Base-by-base conservation (phyloP, 1,140 invertebrate species). In the Orussus abietinus region DNA sequence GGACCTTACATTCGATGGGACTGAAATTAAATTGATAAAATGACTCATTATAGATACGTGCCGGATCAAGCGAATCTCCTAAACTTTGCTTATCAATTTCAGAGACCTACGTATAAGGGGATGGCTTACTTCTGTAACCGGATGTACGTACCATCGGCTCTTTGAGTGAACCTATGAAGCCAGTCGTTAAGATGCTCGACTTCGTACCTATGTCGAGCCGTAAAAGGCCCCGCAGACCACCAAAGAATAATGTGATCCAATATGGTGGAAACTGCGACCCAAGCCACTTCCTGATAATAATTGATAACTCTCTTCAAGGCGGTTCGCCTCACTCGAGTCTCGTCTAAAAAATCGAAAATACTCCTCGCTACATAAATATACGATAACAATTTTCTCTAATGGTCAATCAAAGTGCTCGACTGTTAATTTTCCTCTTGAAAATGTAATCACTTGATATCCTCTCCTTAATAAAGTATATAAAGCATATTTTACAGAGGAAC, bases 211-310 rank as follows among this genome's bases (percentile, higher is more conserved):
- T 72, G 75, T 62, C 78, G 77, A 22, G 76, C 77, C 12, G 82
- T 80, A 4, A 86, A 69, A 0, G 83, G 81, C 43, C 78, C 80
- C 1, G 78, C 63, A 4, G 81, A 82, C 85, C 85, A 88, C 86
- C 85, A 89, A 1, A 89, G 68, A n/a, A 89, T 71, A 4, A 86
- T 80, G 49, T 89, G 85, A 57, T 89, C 85, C 31, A 86, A 64
- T 57, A 80, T 84, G 28, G 79, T 79, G 3, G 84, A 85, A 3
- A 87, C 79, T 47, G 85, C 80, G 2, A 80, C 80, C 86, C 85
- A 88, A 11, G 85, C 58, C 4, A 79, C 63, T 49, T 79, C 74
- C 49, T 80, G 69, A 36, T 82, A 83, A 38, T 79, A 80, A 44
- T 72, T 74, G 28, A 63, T 55, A 14, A 75, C 64, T 59, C 68